Base-by-base conservation (phyloP, 2,113 vertebrate genomes). In the Syrmaticus mikado region DNA sequence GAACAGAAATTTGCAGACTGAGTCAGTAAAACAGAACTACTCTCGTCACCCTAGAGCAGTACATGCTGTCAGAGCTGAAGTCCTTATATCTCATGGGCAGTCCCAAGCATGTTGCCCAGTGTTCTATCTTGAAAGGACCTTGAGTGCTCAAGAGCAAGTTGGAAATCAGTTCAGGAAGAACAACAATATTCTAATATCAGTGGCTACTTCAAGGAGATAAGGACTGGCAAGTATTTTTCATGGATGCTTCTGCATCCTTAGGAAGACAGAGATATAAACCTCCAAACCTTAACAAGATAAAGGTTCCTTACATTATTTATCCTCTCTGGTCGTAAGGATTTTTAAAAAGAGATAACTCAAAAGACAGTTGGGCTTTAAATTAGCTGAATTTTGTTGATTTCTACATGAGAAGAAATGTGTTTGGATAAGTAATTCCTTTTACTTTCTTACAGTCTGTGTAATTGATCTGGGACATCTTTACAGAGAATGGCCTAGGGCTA, bases 21-120 rank as follows among this genome's bases (percentile, higher is more conserved):
- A 90, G 89, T 80, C 93, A 94, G 92, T 77, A 95, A 85, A 92
- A 84, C 80, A 19, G 77, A 58, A 60, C 48, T 41, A 32, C 53
- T 79, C 30, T 92, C n/a, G 34, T 92, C 87, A 68, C 70, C 52
- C 38, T 52, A 5, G 3, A 81, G 84, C 72, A 97, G 68, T 41
- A 91, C 94, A 93, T 8, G 4, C 3, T 72, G 87, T 40, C 43
- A 52, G 1, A 81, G 46, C 73, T 89, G 73, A 89, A 92, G 52
- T 71, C 70, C 61, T 90, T 34, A 43, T 8, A 67, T 11, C 45
- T 45, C 36, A 64, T 41, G 34, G 67, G 55, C 94, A 92, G 72
- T 22, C 78, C n/a, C 64, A 24, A 55, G 13, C 32, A 36, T 4
- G 30, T 85, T 92, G 46, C 89, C 76, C 78, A 77, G 21, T 41